Base-by-base conservation (phyloP, 2,797 vertebrate species). In the Notolabrus celidotus region DNA sequence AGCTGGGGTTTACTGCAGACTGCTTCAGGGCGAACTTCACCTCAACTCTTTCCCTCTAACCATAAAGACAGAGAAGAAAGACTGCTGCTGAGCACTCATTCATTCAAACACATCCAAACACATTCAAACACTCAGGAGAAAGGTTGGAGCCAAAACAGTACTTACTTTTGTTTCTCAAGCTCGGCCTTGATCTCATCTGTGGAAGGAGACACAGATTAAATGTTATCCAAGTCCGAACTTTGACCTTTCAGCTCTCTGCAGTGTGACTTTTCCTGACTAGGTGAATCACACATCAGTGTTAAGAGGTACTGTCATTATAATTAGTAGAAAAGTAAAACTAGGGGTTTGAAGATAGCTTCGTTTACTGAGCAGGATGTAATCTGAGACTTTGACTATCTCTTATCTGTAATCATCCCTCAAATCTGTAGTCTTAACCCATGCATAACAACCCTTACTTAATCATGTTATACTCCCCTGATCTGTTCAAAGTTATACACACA, bases 131-230 rank as follows among this genome's bases (percentile, higher is more conserved):
- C n/a, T n/a, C 15, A 33, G 33, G 22, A 8, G 6, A 45, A 31
- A 3, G 6, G 7, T 56, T 5, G 31, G 22, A 43, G 7, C n/a
- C 42, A 42, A n/a, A 15, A 10, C 5, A 20, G 52, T 50, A 95
- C 94, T 94, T 93, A 99, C 98, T 96, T 98, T 89, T 97, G 96
- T 75, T 96, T 97, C 88, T 96, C 96, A 77, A 99, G 91, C 87
- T 99, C 98, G 23, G 88, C 82, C 93, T 98, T 99, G 92, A 99
- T 98, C 95, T 99, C 97, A 95, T 99, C 98, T 99, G 85, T 41
- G 75, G 86, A 68, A 29, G 12, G 29, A 77, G 34, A 86, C 15
- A 27, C 22, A 68, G 50, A 67, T 59, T 2, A 58, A 62, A 68
- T 9, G 42, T 79, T 67, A 86, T 0, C 71, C 5, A 47, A 27